These are phyloP conservation scores for Gymnocypris eckloni DNA, from an alignment of 2,797 vertebrate species.

Conservation along the genomic window DNA sequence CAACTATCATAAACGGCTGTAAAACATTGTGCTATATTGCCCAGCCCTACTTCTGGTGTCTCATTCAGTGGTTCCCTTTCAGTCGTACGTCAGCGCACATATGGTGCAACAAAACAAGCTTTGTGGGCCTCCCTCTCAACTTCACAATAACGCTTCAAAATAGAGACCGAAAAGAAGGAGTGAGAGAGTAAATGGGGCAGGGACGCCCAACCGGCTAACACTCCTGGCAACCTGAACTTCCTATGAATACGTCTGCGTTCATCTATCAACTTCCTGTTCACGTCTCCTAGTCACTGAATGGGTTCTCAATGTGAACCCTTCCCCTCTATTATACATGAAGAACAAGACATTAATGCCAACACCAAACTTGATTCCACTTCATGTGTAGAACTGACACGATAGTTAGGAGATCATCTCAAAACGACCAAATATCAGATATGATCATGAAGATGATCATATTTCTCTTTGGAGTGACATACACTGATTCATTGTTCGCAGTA, in stretches of 20 bases:
- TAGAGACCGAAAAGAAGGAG: background rate
- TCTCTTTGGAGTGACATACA: background rate
- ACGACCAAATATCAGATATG: background rate
- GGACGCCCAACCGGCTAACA: constrained; percentile 6
- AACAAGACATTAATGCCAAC: background rate
- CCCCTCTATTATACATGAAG: constrained; percentile 11
- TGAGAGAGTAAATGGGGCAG: constrained; percentile 23
- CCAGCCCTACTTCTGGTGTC: constrained; percentile 6
- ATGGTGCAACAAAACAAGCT: constrained; percentile 49
- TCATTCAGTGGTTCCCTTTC: constrained; percentile 27
- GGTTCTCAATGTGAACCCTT: constrained; percentile 8
- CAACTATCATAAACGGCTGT: background rate
- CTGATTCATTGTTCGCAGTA: background rate
- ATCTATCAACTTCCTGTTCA: constrained; percentile 52
- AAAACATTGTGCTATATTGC: background rate
- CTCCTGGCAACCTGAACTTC: constrained; percentile 22
- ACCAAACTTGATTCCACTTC: background rate
- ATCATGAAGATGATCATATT: background rate
- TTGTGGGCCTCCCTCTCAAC: constrained; percentile 30
- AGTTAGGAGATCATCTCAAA: background rate
- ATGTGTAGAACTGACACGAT: background rate
- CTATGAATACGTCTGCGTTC: constrained; percentile 25
- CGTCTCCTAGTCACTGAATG: constrained; percentile 22
- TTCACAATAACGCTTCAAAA: constrained; percentile 34
- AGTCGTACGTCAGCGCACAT: constrained; percentile 9